phyloP scores from a whole-genome alignment of 2,888 invertebrate species.

The Therioaphis trifolii region DNA sequence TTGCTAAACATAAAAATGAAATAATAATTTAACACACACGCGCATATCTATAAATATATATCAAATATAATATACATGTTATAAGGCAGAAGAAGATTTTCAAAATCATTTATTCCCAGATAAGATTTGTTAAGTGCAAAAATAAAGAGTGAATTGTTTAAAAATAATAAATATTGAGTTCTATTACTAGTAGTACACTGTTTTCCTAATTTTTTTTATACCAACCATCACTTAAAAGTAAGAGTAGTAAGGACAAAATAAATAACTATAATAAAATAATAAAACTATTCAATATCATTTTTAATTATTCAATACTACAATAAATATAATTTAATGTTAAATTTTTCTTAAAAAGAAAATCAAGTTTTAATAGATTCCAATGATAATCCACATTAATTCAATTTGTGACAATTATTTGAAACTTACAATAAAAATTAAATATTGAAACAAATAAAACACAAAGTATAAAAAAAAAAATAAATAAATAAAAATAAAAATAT shows the following conservation, averaged over 20 bases:
- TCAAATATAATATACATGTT: not conserved
- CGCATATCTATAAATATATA: not conserved
- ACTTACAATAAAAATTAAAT: constrained; percentile 52
- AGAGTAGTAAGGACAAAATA: constrained; percentile 38
- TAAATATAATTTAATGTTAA: constrained; percentile 40
- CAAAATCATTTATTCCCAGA: constrained; percentile 49
- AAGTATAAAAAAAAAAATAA: constrained; percentile 35
- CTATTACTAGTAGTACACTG: not conserved
- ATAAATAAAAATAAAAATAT: constrained; percentile 29
- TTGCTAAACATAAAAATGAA: constrained; percentile 27
- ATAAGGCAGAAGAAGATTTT: constrained; percentile 47
- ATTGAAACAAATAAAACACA: constrained; percentile 45
- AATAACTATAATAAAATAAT: constrained; percentile 45
- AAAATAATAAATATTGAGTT: constrained; percentile 13
- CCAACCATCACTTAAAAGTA: not conserved
- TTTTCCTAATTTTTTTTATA: not conserved
- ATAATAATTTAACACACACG: constrained; percentile 17
- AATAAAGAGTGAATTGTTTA: constrained; percentile 44
- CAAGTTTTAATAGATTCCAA: constrained; percentile 37
- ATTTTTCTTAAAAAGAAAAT: constrained; percentile 29
- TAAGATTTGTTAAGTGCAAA: constrained; percentile 41
- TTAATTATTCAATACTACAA: constrained; percentile 61
- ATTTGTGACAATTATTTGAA: constrained; percentile 22
- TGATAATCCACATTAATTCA: constrained; percentile 37
- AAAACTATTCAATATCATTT: constrained; percentile 44